Base-by-base conservation (phyloP, 2,113 vertebrate genomes). In the Stictonetta naevosa region DNA sequence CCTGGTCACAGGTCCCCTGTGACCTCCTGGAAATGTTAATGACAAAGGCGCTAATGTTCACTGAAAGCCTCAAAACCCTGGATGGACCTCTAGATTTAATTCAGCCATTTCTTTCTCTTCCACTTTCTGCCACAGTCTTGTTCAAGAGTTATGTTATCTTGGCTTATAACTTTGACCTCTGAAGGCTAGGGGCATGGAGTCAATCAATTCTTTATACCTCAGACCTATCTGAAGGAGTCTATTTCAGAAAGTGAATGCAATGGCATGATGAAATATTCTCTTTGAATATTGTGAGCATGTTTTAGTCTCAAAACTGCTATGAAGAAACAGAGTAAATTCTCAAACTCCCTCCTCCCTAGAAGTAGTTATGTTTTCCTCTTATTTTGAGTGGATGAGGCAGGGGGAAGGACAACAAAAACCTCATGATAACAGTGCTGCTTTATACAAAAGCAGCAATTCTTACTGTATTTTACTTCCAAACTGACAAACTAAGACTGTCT, bases 161-260 rank as follows among this genome's bases (percentile, higher is more conserved):
- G 90, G 63, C 48, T 94, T 84, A 96, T 92, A 92, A 88, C 52
- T 69, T 84, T 86, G 93, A 95, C 91, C 87, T 95, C 28, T 90
- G 73, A 82, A 94, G 83, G 66, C 77, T 40, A 4, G 42, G 76
- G 79, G 73, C 85, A 96, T 0, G 6, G 40, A 96, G 92, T 95
- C 86, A 93, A 96, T 95, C 77, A 96, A 63, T 95, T 92, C 88
- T 76, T 94, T 83, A 48, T 81, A 87, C 66, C 80, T 88, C 40
- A 95, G 60, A 93, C n/a, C 52, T 29, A 86, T 4, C 25, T 64
- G 55, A 80, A 95, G 71, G 75, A 81, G 40, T 93, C 18, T n/a
- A 29, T 64, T 96, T 91, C 83, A n/a, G n/a, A n/a, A n/a, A n/a
- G n/a, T n/a, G n/a, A n/a, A n/a, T n/a, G n/a, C n/a, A n/a, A n/a